Evolutionary conservation across 2,113 vertebrate species (phyloP).

Genomic region (Brienomyrus brachyistius): DNA sequence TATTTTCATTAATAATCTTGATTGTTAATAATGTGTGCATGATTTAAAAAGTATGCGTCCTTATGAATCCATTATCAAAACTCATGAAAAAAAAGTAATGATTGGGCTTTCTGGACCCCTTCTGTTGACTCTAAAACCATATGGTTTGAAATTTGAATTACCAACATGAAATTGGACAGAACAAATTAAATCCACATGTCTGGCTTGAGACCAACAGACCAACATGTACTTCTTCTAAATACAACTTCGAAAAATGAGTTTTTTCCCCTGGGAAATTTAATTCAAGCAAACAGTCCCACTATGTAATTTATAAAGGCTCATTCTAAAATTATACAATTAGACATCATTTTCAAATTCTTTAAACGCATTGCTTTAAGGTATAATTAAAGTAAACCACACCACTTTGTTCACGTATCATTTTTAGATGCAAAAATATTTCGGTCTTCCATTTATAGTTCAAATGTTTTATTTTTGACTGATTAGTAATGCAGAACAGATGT

Average conservation of each 20-base stretch:
- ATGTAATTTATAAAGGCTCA: constrained; percentile 24
- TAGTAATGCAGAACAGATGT: not conserved
- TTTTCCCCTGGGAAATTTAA: constrained; percentile 15
- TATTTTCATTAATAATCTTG: not conserved
- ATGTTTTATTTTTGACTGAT: not conserved
- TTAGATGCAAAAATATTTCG: constrained; percentile 11
- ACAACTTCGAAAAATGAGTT: constrained; percentile 15
- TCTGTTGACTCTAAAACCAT: not conserved
- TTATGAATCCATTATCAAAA: not conserved
- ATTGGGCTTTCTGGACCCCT: not conserved
- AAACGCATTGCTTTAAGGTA: constrained; percentile 18
- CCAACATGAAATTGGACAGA: constrained; percentile 6
- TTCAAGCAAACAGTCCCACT: constrained; percentile 15
- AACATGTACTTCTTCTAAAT: constrained; percentile 17
- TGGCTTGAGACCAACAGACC: constrained; percentile 9
- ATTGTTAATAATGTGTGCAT: not conserved
- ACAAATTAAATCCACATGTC: constrained; percentile 25
- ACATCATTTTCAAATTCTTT: constrained; percentile 22
- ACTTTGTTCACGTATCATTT: constrained; percentile 13
- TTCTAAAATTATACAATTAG: constrained; percentile 23
- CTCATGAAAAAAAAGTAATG: not conserved
- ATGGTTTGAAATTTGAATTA: constrained; percentile 1
- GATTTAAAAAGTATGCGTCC: not conserved
- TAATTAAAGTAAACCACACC: constrained; percentile 20
- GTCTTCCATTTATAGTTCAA: constrained; percentile 14